These are phyloP conservation scores for Sigmodon hispidus DNA, from an alignment of 2,113 vertebrate genomes.

Conservation along the genomic window DNA sequence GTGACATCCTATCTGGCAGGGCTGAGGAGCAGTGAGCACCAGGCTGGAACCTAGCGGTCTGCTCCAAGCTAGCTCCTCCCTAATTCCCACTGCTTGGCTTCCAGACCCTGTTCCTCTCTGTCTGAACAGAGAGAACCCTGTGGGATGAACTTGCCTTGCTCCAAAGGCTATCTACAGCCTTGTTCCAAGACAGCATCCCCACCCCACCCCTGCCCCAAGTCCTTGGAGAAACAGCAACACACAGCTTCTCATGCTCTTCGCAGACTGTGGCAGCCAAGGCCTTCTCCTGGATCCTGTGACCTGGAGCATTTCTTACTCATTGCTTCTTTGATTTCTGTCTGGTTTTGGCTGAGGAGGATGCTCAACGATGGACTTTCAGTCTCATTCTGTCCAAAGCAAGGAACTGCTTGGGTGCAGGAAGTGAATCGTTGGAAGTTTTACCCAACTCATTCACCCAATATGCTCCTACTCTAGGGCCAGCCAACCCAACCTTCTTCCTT, in stretches of 20 bases:
- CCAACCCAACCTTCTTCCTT: neutral
- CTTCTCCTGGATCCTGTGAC: slow-evolving; percentile 64
- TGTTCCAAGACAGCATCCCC: neutral
- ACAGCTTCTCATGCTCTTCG: slow-evolving; percentile 60
- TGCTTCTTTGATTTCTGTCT: slow-evolving; percentile 65
- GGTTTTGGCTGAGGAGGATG: slow-evolving; percentile 49
- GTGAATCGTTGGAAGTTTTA: neutral
- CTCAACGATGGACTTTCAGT: neutral
- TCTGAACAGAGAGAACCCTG: neutral
- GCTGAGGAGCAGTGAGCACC: neutral
- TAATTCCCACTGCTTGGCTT: neutral
- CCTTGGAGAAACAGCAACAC: slow-evolving; percentile 48
- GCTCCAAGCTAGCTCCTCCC: neutral
- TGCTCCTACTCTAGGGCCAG: neutral
- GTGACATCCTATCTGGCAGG: neutral
- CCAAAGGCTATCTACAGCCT: neutral
- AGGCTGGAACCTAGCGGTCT: neutral
- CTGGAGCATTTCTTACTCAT: slow-evolving; percentile 58
- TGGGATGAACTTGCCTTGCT: neutral
- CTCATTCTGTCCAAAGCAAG: slow-evolving; percentile 24
- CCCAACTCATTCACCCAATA: neutral
- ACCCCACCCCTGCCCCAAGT: neutral
- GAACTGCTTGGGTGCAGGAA: neutral
- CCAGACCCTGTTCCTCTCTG: neutral
- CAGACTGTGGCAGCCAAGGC: neutral